A percentile compares a stretch with the other conserved stretches of the same genome.
phyloP scores from a whole-genome alignment of 2,113 vertebrate species.

The Vidua chalybeata region DNA sequence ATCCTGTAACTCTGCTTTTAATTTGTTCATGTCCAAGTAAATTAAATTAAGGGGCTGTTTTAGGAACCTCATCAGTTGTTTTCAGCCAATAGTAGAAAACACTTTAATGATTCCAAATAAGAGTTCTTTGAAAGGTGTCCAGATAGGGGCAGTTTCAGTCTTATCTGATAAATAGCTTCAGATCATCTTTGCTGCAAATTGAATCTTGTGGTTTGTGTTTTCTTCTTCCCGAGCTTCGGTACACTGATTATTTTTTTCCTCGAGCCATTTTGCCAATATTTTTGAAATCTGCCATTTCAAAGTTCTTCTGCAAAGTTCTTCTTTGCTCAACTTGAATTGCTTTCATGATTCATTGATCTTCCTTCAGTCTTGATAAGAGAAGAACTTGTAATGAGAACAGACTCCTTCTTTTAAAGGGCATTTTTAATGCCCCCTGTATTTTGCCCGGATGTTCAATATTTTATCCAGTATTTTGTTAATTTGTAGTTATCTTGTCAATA shows the following conservation, averaged over 20 bases:
- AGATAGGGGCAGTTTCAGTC: neutral
- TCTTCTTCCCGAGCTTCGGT: neutral
- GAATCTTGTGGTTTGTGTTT: neutral
- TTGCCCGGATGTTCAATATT: neutral
- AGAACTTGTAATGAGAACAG: neutral
- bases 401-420: neutral
- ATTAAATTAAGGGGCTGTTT: neutral
- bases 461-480: neutral
- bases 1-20: conserved; percentile 10
- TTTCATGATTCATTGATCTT: neutral
- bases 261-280: neutral
- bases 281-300: neutral
- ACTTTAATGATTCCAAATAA: neutral
- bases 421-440: neutral
- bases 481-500: neutral
- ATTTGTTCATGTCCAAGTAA: neutral
- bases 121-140: neutral
- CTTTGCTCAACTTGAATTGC: neutral
- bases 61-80: neutral
- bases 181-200: neutral
- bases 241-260: neutral
- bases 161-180: neutral
- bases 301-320: no score
- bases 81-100: neutral
- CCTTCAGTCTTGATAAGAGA: neutral